Evolutionary conservation across 2,113 vertebrate genomes (phyloP), one percentile per base, ranked within the genome.

Genomic region (Fregata magnificens): DNA sequence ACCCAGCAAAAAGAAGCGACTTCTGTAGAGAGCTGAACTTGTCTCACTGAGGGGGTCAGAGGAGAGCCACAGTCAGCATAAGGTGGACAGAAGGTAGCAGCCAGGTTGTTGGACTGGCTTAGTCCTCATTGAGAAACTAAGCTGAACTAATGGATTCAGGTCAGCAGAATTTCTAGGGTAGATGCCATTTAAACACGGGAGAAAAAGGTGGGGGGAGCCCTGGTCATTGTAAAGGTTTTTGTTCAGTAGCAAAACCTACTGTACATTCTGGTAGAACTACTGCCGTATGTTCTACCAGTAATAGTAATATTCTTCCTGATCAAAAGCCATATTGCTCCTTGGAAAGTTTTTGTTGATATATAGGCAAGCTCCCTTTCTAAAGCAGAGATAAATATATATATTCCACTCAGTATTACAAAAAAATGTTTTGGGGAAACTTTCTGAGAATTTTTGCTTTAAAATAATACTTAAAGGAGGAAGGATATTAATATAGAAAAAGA

Each of bases 131-230:
- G 42, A 34, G 55, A 73, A 49, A 19, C 17, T 52, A n/a, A 49
- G 24, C 20, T 63, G 40, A 62, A 28, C 11, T 18, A 69, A 38
- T 21, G n/a, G 59, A 34, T 56, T 74, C 40, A 34, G 19, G 28
- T 62, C 74, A 56, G 13, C n/a, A 26, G 32, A 50, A 38, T 74
- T 61, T 56, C 67, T 38, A 56, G 53, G 8, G 26, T 24, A 80
- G n/a, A n/a, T 44, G 47, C 6, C 29, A 14, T 45, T 17, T 32
- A 80, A 55, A 61, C 0, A 0, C 7, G 59, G 17, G 1, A 3
- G 25, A 40, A 40, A 62, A 38, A 13, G 11, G 7, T 3, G 19
- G 8, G 13, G 16, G 16, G 8, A n/a, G 6, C 31, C 10, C 22
- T 74, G 15, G 31, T 45, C 19, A 16, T 44, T 74, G 47, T 36